Base-by-base conservation (phyloP, 2,797 vertebrate genomes). In the Fratercula arctica region DNA sequence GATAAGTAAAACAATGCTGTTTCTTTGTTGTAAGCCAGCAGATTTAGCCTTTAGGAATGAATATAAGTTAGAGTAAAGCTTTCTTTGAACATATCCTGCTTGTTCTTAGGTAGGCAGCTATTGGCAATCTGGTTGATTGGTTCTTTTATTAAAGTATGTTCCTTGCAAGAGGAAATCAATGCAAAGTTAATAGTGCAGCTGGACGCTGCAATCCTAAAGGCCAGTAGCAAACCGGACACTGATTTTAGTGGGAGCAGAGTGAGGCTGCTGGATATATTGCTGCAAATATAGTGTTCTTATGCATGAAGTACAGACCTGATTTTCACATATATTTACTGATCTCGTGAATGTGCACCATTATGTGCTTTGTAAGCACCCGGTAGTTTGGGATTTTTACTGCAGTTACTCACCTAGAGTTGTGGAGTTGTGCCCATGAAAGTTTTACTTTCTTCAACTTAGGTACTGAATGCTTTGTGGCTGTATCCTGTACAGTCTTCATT, bases 41-140 rank as follows among this genome's bases (percentile, higher is more conserved):
- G 96, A 95, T 68, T 95, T 96, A 90, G 85, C 51, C 90, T 93
- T 54, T 48, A 91, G 81, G 86, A 92, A 92, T 73, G 72, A 93
- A 86, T 60, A 72, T 70, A 74, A 96, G 60, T 29, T 84, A 43
- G 39, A 94, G 89, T 92, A 59, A 53, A 87, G 90, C 95, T 95
- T 92, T 83, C 86, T 96, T 88, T 79, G 95, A 94, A 53, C 66
- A 60, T 80, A 95, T 76, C 89, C 91, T 95, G 63, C 84, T 89
- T 92, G 83, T 96, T 91, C 80, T 82, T 92, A 95, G 96, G 97
- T 97, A 90, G 93, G 81, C 96, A 72, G 48, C 46, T 73, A n/a
- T 33, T 78, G 82, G 89, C 35, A 45, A 3, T 51, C 60, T 87
- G 31, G 17, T 61, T 46, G 59, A 69, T 81, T 70, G 67, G 48